Evolutionary conservation across 2,888 invertebrate genomes (phyloP), one percentile per base, ranked within the genome.

Genomic region (Mycalesis mineus): DNA sequence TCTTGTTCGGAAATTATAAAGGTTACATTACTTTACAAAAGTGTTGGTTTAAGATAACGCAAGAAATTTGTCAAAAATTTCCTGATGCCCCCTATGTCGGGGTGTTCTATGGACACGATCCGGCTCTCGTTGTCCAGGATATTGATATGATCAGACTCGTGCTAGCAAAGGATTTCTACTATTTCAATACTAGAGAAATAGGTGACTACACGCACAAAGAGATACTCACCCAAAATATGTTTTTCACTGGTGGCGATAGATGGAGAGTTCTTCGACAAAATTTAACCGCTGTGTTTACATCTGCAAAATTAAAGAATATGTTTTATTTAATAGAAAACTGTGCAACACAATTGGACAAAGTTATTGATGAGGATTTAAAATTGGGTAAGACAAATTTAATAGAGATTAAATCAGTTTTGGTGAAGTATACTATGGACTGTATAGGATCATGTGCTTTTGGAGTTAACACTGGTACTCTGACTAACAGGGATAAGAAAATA

Each of bases 241-340:
- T 86, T 60, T 73, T 69, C 51, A 67, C 69, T 0, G 66, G 72
- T 42, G 87, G 87, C 0, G 80, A 85, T 61, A 63, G 64, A 1
- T 86, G 87, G 85, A 82, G 76, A 48, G 74, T 82, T 0, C 39
- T 78, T 68, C 75, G 0, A 1, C 68, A 85, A 61, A 82, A 83
- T 45, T 55, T 82, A 9, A 81, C 80, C 0, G 80, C 82, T 0
- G 52, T 84, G 0, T 85, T 85, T 62, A 75, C 84, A 0, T 78
- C 83, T 0, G 66, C 77, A 0, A 84, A 83, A 64, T 77, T 84
- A 72, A 83, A 75, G 59, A 80, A 72, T 17, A 86, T 84, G 84
- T 85, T 83, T 51, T 65, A 76, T 57, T 60, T 84, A 9, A 74
- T 84, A 9, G 68, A 74, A 40, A 73, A 76, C 3, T 77, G 79